Evolutionary conservation across 2,888 invertebrate species (phyloP), one percentile per base, ranked within the genome.

Genomic region (Phoenoteleia sp.): DNA sequence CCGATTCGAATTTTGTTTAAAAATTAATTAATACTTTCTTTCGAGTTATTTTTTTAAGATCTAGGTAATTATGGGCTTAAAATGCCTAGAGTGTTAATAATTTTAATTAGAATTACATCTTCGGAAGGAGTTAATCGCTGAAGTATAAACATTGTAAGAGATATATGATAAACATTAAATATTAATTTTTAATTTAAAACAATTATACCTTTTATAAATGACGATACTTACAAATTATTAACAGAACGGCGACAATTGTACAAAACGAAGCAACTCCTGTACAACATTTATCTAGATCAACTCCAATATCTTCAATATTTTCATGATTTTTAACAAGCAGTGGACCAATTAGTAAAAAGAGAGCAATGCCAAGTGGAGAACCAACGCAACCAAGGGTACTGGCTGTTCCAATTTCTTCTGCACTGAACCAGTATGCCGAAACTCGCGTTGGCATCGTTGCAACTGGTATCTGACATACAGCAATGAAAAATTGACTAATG

Each of bases 361-460:
- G 1, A 2, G 86, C 86, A 23, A 86, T n/a, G 21, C 88, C 88
- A 15, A 85, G n/a, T 9, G 69, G 60, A 0, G 69, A 36, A 7
- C 88, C 87, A 6, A 80, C 74, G 39, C 72, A 85, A 0, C 79
- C 86, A 13, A 87, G 69, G 2, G 85, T 29, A 25, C 82, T 87
- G 7, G 87, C 88, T 19, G 77, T 83, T 13, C 85, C 83, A 15
- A 85, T 80, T 81, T 87, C 84, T 4, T 85, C 15, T 1, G 74
- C 56, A 9, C 86, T 85, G 42, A 88, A 88, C 88, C 88, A 88
- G 21, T 83, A 75, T 0, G 88, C 87, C 2, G 87, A 84, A 56
- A 88, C 84, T 3, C 83, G 84, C 2, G 83, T 84, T 9, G 88
- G 87, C 66, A 82, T 71, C 1, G 84, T 85, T 0, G 81, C 67